A percentile compares a stretch with the other conserved stretches of the same genome.
Evolutionary conservation across 53 echinoderm and acorn worm genomes (phyloP).

Genomic region (Astropecten irregularis): DNA sequence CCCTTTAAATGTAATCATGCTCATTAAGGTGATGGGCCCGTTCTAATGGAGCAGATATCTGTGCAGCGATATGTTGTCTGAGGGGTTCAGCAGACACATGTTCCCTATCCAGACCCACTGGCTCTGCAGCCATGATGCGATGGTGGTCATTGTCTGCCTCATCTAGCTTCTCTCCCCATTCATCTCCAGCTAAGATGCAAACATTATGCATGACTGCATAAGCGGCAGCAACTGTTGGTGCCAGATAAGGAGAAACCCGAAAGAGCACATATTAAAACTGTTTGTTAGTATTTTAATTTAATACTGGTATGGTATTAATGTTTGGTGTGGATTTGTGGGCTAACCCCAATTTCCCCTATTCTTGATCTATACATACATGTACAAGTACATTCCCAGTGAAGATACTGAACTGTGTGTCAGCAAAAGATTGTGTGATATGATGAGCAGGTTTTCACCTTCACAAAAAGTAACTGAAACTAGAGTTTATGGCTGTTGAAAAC

Average conservation of each 20-base stretch:
- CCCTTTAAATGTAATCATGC: constrained; percentile 17
- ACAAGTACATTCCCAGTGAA: too few relatives aligned
- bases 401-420: too few relatives aligned
- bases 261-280: not conserved
- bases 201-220: constrained; percentile 34
- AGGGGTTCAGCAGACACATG: constrained; percentile 21
- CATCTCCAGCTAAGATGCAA: not conserved
- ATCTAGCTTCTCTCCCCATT: not conserved
- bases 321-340: too few relatives aligned
- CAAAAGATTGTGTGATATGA: too few relatives aligned
- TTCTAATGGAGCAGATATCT: not conserved
- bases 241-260: not conserved
- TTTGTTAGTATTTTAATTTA: too few relatives aligned
- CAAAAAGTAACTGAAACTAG: too few relatives aligned
- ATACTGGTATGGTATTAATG: too few relatives aligned
- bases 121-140: not conserved
- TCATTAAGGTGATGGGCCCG: not conserved
- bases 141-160: not conserved
- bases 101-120: not conserved
- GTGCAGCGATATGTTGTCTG: too few relatives aligned
- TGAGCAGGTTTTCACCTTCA: too few relatives aligned
- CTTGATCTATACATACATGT: too few relatives aligned
- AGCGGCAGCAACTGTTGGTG: constrained; percentile 13
- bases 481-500: too few relatives aligned
- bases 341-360: too few relatives aligned